Conservation (phyloP, 2,888 invertebrate species). For the Gnatocerus cornutus region DNA sequence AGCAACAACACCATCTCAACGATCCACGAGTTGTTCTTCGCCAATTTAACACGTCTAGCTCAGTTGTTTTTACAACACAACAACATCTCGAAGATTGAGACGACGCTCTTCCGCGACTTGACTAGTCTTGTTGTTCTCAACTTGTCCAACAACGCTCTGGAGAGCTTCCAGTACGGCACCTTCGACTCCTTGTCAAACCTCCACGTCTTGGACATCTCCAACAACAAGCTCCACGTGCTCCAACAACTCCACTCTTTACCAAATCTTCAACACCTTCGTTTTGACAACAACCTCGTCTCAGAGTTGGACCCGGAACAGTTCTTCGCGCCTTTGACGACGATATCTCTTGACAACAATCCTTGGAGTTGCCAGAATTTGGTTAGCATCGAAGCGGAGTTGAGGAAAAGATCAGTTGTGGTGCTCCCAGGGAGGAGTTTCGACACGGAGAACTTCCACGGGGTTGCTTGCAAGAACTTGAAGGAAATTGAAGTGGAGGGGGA, state of each 20-base stretch:
- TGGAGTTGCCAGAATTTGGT: background rate
- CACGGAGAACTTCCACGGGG: background rate
- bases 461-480: background rate
- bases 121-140: background rate
- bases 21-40: background rate
- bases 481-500: too few relatives aligned
- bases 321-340: background rate
- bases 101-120: background rate
- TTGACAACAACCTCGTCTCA: background rate
- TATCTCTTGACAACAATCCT: background rate
- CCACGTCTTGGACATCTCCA: background rate
- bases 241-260: background rate
- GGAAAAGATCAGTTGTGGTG: background rate
- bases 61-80: background rate
- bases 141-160: background rate
- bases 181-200: background rate
- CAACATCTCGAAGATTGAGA: background rate
- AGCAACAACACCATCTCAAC: background rate
- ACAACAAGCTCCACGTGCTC: background rate
- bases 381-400: background rate
- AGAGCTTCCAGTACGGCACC: background rate
- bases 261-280: background rate
- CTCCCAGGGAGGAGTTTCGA: background rate
- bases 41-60: background rate
- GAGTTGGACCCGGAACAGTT: background rate